Evolutionary conservation across 2,888 invertebrate species (phyloP), one percentile per base, ranked within the genome.

Genomic region (Tipula unca): DNA sequence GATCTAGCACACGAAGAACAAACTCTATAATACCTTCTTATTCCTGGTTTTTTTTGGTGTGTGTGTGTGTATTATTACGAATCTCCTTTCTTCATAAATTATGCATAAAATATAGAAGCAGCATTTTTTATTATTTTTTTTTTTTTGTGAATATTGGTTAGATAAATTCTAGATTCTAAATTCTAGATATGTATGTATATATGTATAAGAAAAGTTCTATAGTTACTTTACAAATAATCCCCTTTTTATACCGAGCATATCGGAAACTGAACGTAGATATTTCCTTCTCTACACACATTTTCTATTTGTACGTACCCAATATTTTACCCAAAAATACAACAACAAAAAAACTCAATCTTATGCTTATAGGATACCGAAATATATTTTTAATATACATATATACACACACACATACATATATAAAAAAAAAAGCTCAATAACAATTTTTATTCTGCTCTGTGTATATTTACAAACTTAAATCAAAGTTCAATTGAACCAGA

Each of bases 401-500:
- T n/a, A n/a, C n/a, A n/a, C n/a, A n/a, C n/a, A n/a, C n/a, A n/a
- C n/a, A n/a, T n/a, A n/a, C n/a, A n/a, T n/a, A n/a, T 17, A 2
- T 48, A 48, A 48, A 48, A 17, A 4, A 69, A 69, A 69, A 69
- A 69, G 69, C 69, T 69, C 69, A 69, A 69, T 69, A 69, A 69
- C 69, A 69, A 4, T 25, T 25, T 69, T 69, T 69, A 20, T 69
- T 25, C 25, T 0, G 20, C 25, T 69, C 0, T 69, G 69, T 69
- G 3, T 69, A 69, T 69, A 69, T 69, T 69, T 69, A 69, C 69
- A 69, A 69, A 69, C 69, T 69, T 69, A 69, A 69, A 69, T 69
- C 69, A 69, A 69, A 69, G 69, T 69, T 69, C 69, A 69, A 69
- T 69, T 69, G 69, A 69, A 69, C 69, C 69, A 69, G 69, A 69